phyloP scores from a whole-genome alignment of 1,140 invertebrate genomes.

The Neodiprion lecontei region DNA sequence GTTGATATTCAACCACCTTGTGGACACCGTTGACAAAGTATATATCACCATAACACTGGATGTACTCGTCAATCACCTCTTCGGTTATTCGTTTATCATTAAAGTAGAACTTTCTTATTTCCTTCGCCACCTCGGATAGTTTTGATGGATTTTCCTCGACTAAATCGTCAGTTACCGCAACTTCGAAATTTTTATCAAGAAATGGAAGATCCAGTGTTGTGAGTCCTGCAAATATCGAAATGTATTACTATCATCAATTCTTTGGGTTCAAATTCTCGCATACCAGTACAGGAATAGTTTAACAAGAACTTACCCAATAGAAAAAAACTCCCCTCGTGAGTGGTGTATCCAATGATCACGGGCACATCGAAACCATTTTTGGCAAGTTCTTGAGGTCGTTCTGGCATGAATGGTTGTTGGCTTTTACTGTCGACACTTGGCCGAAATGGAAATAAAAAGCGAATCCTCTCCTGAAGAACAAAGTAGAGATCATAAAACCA shows the following conservation, averaged over 20 bases:
- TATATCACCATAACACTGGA: slow-evolving; percentile 55
- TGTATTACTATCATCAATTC: too few species aligned
- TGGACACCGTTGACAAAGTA: slow-evolving; percentile 56
- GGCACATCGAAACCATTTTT: slow-evolving; percentile 63
- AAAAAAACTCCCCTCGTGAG: slow-evolving; percentile 40
- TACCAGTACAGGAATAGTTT: too few species aligned
- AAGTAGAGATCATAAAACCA: too few species aligned
- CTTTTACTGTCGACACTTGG: slow-evolving; percentile 36
- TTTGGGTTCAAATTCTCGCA: too few species aligned
- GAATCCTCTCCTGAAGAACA: background rate
- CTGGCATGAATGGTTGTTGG: slow-evolving; percentile 43
- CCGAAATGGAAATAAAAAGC: background rate
- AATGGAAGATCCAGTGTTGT: too few species aligned
- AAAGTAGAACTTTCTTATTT: slow-evolving; percentile 36
- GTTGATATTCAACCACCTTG: slow-evolving; percentile 53
- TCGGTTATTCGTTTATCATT: slow-evolving; percentile 45
- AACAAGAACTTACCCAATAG: slow-evolving; percentile 40
- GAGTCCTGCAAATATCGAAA: too few species aligned
- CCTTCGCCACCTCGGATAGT: background rate
- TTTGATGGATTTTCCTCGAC: background rate
- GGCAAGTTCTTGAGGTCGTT: slow-evolving; percentile 36
- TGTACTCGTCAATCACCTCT: slow-evolving; percentile 42
- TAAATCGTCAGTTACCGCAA: background rate
- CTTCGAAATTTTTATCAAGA: background rate
- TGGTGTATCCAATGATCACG: slow-evolving; percentile 66